Evolutionary conservation across 2,888 invertebrate genomes (phyloP), one percentile per base, ranked within the genome.

Genomic region (Mimumesa dahlbomi): DNA sequence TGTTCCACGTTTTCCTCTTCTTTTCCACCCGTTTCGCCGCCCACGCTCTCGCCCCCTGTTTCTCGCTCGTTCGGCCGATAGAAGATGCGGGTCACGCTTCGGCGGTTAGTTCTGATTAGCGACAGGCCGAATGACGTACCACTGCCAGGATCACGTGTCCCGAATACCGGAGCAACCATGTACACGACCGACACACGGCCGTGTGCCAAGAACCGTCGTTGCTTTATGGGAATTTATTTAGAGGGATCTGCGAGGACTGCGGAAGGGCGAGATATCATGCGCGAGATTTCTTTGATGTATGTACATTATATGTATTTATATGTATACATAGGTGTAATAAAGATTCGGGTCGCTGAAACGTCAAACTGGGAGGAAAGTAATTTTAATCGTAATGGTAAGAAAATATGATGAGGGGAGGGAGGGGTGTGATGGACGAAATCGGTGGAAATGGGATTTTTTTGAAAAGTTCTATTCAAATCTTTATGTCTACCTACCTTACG

Each of bases 51-150:
- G 3, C 25, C 25, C 25, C 25, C 25, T 3, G 25, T 25, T 77
- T 77, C 73, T 58, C 70, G 71, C 70, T 76, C 73, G 73, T 77
- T 81, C 73, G 68, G 70, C 58, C 80, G 75, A 48, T 69, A 46
- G 42, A 21, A 49, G 64, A 89, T 84, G 85, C 89, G 61, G 70
- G 78, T 86, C 89, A 89, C 89, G 89, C 84, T 82, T 82, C 84
- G 83, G 83, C 89, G 86, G 88, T 89, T 89, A 89, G 89, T 89
- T 89, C 89, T 89, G 89, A 89, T 89, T 89, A 89, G 89, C 88
- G 85, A 82, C 84, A 79, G 85, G 82, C 82, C 88, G 88, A 87
- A 87, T 88, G 88, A 89, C 88, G 88, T 88, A 89, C 88, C 88
- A 88, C 87, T 88, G 87, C 82, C 75, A 81, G 81, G 83, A 83